A percentile compares a stretch with the other conserved stretches of the same genome.
Evolutionary conservation across 2,797 vertebrate species (phyloP).

Genomic region (Silurus lanzhouensis): DNA sequence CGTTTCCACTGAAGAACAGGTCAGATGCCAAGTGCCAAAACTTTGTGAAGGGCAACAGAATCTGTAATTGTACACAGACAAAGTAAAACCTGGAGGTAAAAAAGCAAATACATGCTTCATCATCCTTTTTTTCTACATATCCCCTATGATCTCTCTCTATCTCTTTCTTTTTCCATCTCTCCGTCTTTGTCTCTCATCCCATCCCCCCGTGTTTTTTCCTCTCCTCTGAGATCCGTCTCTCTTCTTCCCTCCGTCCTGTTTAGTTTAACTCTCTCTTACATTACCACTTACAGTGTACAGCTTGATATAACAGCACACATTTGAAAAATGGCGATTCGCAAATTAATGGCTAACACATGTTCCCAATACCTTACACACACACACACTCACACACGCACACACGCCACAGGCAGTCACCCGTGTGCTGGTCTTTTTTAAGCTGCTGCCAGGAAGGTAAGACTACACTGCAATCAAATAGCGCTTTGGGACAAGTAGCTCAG

Average conservation of each 20-base stretch:
- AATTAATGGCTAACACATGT: slow-evolving; percentile 90
- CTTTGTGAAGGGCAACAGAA: background rate
- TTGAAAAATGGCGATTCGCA: slow-evolving; percentile 91
- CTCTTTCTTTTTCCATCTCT: background rate
- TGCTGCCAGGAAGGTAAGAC: slow-evolving; percentile 56
- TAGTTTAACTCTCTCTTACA: slow-evolving; percentile 81
- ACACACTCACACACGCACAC: slow-evolving; percentile 19
- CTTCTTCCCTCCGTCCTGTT: slow-evolving; percentile 79
- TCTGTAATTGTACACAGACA: background rate
- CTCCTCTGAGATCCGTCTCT: background rate
- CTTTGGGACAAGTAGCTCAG: slow-evolving; percentile 50
- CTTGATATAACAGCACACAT: slow-evolving; percentile 71
- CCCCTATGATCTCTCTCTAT: background rate
- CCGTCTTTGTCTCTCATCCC: slow-evolving; percentile 12
- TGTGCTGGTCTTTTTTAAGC: slow-evolving; percentile 45
- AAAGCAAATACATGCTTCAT: background rate
- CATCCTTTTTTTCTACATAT: background rate
- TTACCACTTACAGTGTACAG: slow-evolving; percentile 86
- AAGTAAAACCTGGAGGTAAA: background rate
- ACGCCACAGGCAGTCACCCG: slow-evolving; percentile 32
- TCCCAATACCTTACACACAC: slow-evolving; percentile 58
- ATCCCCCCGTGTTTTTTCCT: too few species aligned
- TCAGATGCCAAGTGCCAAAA: slow-evolving; percentile 9
- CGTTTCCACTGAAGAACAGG: background rate
- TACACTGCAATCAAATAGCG: slow-evolving; percentile 61